Evolutionary conservation across 2,113 vertebrate species (phyloP), one percentile per base, ranked within the genome.

Genomic region (Aegithalos caudatus): DNA sequence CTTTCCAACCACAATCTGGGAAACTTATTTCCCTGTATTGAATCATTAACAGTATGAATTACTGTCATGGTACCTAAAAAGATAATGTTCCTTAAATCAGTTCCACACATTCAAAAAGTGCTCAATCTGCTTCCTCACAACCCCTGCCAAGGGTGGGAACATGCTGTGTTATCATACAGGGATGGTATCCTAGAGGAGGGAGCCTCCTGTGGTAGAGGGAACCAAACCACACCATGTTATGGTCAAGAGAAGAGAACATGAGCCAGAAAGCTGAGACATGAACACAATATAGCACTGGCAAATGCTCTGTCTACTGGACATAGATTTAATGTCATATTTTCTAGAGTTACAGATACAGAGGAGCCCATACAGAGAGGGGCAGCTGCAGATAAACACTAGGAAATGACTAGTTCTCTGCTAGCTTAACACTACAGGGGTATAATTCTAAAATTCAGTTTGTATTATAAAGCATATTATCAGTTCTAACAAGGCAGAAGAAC

Each of bases 41-140:
- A 93, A 86, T 88, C 58, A 94, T 70, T 90, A 91, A 81, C 74
- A 86, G 44, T 61, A 77, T 42, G 86, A 88, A 91, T 90, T 94
- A 80, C 47, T 80, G 58, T 42, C 56, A 66, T 2, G 2, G 50
- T 71, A 67, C 23, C 28, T 81, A 82, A 77, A 92, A 90, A 69
- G 79, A 82, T 58, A 45, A 57, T 20, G 38, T 88, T 92, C 54
- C 54, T 90, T 54, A 86, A 69, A 65, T 57, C 62, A 85, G 62
- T 88, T 69, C 48, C 45, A 54, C 58, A 66, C 60, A 64, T 62
- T 56, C 48, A 53, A 37, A 70, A 93, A 71, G 22, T 24, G 48
- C 50, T 85, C 8, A 4, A 18, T 80, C 70, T 71, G 57, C 60
- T 37, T 79, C 29, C 56, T 81, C 42, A 7, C 31, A 60, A 37